phyloP scores from a whole-genome alignment of 1,140 invertebrate species.

The Apis laboriosa region DNA sequence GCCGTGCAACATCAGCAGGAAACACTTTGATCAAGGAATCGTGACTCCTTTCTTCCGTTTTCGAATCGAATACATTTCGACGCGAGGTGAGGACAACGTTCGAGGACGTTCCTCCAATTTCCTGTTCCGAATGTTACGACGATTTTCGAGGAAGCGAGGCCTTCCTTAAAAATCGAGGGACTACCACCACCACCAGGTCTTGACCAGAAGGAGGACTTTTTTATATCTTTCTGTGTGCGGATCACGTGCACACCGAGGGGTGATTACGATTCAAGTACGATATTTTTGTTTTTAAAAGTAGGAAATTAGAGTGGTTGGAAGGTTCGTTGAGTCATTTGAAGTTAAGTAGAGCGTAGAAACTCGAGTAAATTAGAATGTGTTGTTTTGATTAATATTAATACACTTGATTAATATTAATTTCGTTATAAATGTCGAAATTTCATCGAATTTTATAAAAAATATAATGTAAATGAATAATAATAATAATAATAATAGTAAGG shows the following conservation, averaged over 20 bases:
- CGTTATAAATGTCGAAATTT: too few species aligned
- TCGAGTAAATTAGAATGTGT: neutral
- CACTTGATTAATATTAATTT: too few species aligned
- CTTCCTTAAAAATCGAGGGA: constrained; percentile 1
- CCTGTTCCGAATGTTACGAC: neutral
- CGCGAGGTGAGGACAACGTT: neutral
- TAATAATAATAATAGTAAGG: too few species aligned
- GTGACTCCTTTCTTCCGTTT: neutral
- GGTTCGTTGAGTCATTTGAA: too few species aligned
- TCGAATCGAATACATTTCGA: neutral
- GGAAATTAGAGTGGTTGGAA: too few species aligned
- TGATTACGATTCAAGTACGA: neutral
- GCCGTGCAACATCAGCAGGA: neutral
- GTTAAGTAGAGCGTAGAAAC: neutral
- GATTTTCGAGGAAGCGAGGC: constrained; percentile 9
- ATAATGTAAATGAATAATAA: too few species aligned
- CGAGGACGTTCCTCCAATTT: neutral
- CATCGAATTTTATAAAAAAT: too few species aligned
- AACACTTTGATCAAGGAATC: neutral
- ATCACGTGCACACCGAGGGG: too few species aligned
- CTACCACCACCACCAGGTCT: neutral
- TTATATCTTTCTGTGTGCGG: neutral
- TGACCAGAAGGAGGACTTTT: neutral
- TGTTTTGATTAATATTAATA: too few species aligned
- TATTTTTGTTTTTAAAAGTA: neutral